Conservation (phyloP, 23 tunicate genomes). For the Trididemnum clinides region DNA sequence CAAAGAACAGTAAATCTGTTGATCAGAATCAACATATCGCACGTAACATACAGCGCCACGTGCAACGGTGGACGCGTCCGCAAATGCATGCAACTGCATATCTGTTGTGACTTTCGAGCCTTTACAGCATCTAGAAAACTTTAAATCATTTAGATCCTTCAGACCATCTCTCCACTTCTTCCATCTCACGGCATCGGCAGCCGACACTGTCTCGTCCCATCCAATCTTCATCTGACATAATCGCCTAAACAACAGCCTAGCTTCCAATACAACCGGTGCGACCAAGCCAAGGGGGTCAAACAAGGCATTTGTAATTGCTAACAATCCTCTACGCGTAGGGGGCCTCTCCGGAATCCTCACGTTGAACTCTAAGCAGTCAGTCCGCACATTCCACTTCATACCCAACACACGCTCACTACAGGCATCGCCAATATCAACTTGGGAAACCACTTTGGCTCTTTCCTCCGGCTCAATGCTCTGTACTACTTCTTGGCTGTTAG, state of each 20-base stretch:
- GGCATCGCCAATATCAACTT: background rate
- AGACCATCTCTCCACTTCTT: background rate
- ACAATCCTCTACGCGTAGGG: conserved; percentile 11
- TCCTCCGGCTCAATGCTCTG: conserved; percentile 8
- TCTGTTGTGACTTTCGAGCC: background rate
- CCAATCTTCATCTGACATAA: background rate
- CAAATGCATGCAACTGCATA: background rate
- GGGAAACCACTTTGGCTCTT: background rate
- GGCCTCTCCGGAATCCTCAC: background rate
- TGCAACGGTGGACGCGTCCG: conserved; percentile 17
- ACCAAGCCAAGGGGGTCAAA: conserved; percentile 41
- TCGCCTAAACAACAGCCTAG: background rate
- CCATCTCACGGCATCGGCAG: background rate
- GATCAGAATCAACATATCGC: background rate
- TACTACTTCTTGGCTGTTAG: background rate
- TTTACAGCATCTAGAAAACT: background rate
- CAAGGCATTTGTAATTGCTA: conserved; percentile 10
- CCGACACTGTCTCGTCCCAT: conserved; percentile 23
- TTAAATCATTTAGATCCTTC: background rate
- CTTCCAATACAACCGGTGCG: conserved; percentile 14
- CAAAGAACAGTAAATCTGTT: background rate
- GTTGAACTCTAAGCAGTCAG: background rate
- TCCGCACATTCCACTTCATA: background rate
- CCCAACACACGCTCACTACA: background rate
- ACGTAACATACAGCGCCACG: conserved; percentile 33